Conservation (phyloP, 2,888 invertebrate species). For the Erebia ligea region DNA sequence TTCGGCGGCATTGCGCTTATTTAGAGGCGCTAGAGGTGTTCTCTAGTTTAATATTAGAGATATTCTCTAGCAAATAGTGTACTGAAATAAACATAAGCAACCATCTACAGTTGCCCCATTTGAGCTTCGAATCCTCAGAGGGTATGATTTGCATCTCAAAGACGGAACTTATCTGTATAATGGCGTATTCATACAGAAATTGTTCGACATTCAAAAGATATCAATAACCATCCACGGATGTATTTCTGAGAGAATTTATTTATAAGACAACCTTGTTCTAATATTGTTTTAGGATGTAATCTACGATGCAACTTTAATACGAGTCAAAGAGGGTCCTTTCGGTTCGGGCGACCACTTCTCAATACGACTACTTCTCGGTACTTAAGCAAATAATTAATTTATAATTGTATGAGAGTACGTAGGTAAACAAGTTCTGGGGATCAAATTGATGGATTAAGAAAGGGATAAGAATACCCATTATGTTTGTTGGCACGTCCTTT, state of each 20-base stretch:
- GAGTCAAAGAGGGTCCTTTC: background rate
- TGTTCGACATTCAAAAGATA: slow-evolving; percentile 47
- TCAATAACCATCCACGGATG: slow-evolving; percentile 37
- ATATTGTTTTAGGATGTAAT: slow-evolving; percentile 3
- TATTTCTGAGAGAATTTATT: slow-evolving; percentile 23
- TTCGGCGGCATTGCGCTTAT: slow-evolving; percentile 9
- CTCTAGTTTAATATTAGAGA: slow-evolving; percentile 47
- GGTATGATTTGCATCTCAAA: slow-evolving; percentile 67
- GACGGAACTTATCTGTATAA: slow-evolving; percentile 57
- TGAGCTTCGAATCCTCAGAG: slow-evolving; percentile 59
- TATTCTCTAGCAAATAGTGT: slow-evolving; percentile 36
- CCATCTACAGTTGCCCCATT: slow-evolving; percentile 52
- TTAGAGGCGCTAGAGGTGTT: too few relatives aligned
- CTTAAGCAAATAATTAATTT: too few relatives aligned
- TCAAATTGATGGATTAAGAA: too few relatives aligned
- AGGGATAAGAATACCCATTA: too few relatives aligned
- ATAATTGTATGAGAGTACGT: too few relatives aligned
- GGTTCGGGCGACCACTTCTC: too few relatives aligned
- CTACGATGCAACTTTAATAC: too few relatives aligned
- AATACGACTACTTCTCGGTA: too few relatives aligned
- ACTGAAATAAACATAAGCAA: slow-evolving; percentile 46
- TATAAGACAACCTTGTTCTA: slow-evolving; percentile 13
- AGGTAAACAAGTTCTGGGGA: too few relatives aligned
- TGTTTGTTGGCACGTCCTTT: too few relatives aligned
- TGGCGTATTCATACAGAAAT: slow-evolving; percentile 43